These are phyloP conservation scores for Zosterops pallidus DNA, from an alignment of 2,113 vertebrate genomes.

Conservation along the genomic window DNA sequence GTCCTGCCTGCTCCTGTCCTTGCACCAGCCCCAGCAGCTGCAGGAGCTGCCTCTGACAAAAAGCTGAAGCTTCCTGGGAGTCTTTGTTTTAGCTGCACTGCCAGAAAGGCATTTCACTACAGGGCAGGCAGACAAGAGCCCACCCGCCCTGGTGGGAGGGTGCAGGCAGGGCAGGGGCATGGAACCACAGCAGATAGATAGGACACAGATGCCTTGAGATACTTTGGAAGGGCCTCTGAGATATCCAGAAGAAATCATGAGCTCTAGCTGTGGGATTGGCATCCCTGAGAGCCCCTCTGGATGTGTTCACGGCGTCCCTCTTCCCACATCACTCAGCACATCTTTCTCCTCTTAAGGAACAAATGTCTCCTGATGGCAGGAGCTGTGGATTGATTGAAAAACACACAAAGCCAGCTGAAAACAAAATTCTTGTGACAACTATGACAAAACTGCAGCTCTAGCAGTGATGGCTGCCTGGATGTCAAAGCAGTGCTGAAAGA, in stretches of 20 bases:
- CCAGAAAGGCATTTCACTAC: background rate
- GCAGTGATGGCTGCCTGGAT: background rate
- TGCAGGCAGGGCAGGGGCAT: background rate
- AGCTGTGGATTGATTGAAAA: constrained; percentile 2
- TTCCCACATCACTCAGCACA: background rate
- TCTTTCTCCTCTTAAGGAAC: background rate
- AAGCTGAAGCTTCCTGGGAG: background rate
- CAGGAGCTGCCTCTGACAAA: background rate
- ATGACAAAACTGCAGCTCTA: background rate
- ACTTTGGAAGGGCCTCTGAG: background rate
- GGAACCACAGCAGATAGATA: background rate
- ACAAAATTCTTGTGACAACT: constrained; percentile 13
- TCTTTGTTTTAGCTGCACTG: background rate
- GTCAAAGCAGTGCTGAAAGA: background rate
- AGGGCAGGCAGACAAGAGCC: background rate
- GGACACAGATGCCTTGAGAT: background rate
- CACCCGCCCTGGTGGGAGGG: background rate
- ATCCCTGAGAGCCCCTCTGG: background rate
- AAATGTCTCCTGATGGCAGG: background rate
- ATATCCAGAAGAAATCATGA: background rate
- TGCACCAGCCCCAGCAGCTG: background rate
- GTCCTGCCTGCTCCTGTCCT: background rate
- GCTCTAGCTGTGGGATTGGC: background rate
- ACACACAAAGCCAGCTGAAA: background rate
- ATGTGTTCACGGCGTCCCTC: background rate